Evolutionary conservation across 2,113 vertebrate species (phyloP), one percentile per base, ranked within the genome.

Genomic region (Panurus biarmicus): DNA sequence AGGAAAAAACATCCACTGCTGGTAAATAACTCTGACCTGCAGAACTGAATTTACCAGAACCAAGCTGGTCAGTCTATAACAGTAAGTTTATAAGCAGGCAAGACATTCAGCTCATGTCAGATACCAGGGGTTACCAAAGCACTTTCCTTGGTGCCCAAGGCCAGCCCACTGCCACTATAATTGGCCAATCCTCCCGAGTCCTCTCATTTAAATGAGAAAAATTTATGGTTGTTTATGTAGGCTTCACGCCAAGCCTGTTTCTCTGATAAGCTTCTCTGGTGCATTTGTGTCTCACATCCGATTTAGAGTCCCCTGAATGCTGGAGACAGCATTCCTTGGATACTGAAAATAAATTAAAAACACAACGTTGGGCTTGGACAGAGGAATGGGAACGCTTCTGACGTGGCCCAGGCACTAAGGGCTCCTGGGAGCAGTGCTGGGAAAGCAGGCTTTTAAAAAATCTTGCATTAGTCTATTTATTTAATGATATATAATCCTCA

Each of bases 341-440:
- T 97, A 98, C 98, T 98, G 98, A 98, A 97, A 98, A 96, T 97
- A 98, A 98, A 98, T 98, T 98, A 98, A 98, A 98, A 98, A 97
- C 98, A 98, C 98, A 98, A 97, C 88, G 36, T n/a, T 96, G 95
- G 97, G 97, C 97, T 97, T 98, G 98, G 97, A 98, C 97, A 96
- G 89, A 87, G 83, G 82, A 96, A 90, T 96, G 96, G 92, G 95
- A 97, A 97, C 3, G 2, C 79, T 97, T 80, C 23, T 96, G 88
- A 95, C 60, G 29, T 93, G 95, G 93, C 71, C 75, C 89, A 95
- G 76, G 90, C 95, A 83, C 61, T 56, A 14, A 85, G 75, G 87
- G 29, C 94, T 90, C 93, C 73, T 57, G 96, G 94, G 94, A 96
- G 21, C 4, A 44, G 72, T 42, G 86, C 88, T 95, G 86, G 93